Evolutionary conservation across 2,888 invertebrate species (phyloP), one percentile per base, ranked within the genome.

Genomic region (Hypena proboscidalis): DNA sequence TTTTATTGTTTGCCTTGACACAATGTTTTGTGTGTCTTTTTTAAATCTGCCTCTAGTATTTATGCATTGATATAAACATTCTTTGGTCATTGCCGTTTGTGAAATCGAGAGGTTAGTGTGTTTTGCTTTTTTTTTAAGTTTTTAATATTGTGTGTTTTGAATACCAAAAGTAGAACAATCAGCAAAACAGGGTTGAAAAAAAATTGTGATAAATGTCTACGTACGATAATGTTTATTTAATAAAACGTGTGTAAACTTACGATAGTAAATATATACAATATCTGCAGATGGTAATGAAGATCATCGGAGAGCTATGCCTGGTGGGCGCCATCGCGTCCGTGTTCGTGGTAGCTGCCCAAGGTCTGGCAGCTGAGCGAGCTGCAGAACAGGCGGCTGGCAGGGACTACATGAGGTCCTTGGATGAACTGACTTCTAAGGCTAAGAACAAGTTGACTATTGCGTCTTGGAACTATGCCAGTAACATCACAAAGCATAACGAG

Each of bases 381-480:
- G 91, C 92, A 0, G 92, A 93, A 58, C 91, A 94, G 49, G 85
- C 88, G 0, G 87, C 91, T 0, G 95, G 94, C 0, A 81, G 90
- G 10, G 92, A 92, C 40, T 93, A 94, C 58, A 89, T 96, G 70
- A 75, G 91, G 40, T 85, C 92, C 6, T 68, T 95, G 2, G 94
- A 95, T 59, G 91, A 90, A n/a, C 83, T 93, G 37, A 84, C 90
- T 10, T 92, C 92, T 0, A 85, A 87, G 35, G 89, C 92, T 36
- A 90, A 78, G 39, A 94, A 95, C 63, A 87, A 89, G 41, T 86
- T 83, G 31, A 77, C 89, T 0, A 65, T 94, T n/a, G 95, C 95
- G 0, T 84, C 92, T 7, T 97, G 97, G 97, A 91, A 92, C 5
- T 96, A 96, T 70, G 93, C 93, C 17, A 94, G 95, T 0, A 95